Evolutionary conservation across 2,113 vertebrate genomes (phyloP).

Genomic region (Macaca nemestrina): DNA sequence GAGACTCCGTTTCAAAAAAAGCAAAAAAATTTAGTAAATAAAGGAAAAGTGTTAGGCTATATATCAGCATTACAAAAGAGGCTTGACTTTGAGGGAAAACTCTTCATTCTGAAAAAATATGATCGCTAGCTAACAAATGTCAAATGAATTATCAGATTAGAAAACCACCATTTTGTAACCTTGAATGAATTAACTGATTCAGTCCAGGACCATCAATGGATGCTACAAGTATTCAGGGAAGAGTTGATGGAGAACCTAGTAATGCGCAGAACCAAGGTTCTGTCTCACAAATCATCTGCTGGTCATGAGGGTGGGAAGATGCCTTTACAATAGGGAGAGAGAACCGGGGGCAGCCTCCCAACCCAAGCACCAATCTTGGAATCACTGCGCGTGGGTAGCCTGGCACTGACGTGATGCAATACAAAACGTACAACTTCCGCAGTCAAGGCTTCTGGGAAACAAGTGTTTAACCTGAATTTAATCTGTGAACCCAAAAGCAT

Average conservation of each 20-base stretch:
- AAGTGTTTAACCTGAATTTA: neutral
- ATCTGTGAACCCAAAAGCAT: neutral
- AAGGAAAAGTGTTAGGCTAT: neutral
- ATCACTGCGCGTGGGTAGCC: neutral
- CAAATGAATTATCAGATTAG: neutral
- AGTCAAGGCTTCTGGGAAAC: neutral
- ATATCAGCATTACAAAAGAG: neutral
- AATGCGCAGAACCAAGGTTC: neutral
- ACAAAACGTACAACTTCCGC: neutral
- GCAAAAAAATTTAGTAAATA: neutral
- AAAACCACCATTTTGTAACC: neutral
- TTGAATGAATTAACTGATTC: neutral
- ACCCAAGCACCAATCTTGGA: neutral
- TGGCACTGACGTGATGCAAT: fast-evolving
- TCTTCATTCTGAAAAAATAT: neutral
- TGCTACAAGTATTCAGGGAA: neutral
- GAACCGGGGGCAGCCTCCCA: fast-evolving
- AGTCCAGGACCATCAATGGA: neutral
- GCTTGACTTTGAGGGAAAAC: neutral
- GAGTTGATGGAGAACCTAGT: neutral
- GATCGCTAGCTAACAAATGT: neutral
- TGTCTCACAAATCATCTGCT: neutral
- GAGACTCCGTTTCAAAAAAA: too few relatives aligned
- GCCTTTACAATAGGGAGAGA: neutral
- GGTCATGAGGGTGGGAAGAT: neutral